Base-by-base conservation (phyloP, 2,797 vertebrate species). In the Centropyge bicolor region DNA sequence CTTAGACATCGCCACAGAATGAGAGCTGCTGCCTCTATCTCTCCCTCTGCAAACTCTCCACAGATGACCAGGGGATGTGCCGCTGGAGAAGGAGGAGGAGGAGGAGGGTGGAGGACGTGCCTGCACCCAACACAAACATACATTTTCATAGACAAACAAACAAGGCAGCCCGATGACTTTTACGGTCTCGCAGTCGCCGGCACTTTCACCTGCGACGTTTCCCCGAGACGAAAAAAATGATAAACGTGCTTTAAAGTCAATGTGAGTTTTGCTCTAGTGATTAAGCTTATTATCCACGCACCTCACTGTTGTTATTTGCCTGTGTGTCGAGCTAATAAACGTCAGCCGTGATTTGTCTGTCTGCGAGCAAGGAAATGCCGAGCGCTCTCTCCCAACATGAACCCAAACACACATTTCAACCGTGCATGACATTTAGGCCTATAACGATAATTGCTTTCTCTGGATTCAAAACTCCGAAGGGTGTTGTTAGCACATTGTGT, bases 381-480 rank as follows among this genome's bases (percentile, higher is more conserved):
- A 48, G 74, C 14, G 9, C 67, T 85, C 57, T 46, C 80, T 46
- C 59, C 69, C 40, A 54, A 67, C 40, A 13, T n/a, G 27, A 82
- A 75, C 64, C 36, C 64, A 48, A 70, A 80, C 51, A 78, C 76
- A 83, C 59, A 88, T 84, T 86, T 91, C 81, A 87, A 64, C 73
- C 52, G 60, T 64, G 70, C 38, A 24, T 89, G 87, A 91, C 88
- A 92, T 89, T 92, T 80, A 87, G 83, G 65, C 76, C 82, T 78
- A 56, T 78, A 84, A 88, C 31, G 46, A 78, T 87, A 86, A 90
- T 89, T 78, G 82, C 69, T 78, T 88, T 78, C 81, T 64, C 64
- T 69, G 76, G 85, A 86, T 84, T 74, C 81, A 77, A 82, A 83
- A 84, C 76, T 89, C 89, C 31, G 13, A 83, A 27, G 78, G 84